Evolutionary conservation across 2,888 invertebrate genomes (phyloP), one percentile per base, ranked within the genome.

Genomic region (Chrysomela aeneicollis): DNA sequence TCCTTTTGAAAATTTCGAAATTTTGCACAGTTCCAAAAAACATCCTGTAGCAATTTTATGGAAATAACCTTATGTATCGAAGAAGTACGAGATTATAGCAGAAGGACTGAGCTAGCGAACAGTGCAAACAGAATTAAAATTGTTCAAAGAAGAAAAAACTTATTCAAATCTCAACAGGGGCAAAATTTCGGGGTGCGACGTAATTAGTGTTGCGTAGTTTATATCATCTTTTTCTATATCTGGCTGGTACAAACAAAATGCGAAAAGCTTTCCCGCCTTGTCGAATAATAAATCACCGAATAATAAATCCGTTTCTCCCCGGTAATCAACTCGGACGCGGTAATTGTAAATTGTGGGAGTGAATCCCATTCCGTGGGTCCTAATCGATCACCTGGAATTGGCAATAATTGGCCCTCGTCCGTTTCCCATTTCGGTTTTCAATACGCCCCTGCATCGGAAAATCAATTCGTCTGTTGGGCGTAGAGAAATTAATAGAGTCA

Each of bases 301-400:
- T 42, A 42, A 42, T 42, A 42, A 42, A 42, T 42, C 42, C 1
- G 42, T 19, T 49, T n/a, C 22, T 54, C 12, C 1, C 22, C 9
- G 42, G 37, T 42, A 46, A 26, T 57, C 17, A 10, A 19, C n/a
- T 26, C 30, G 46, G 26, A 17, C 12, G 46, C 4, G 46, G 17
- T 46, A 57, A 46, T 57, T 57, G 17, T 35, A 3, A 57, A 46
- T 57, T 57, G 57, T 57, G 57, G 57, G 57, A 57, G 57, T 57
- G 26, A 8, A 46, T 30, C 46, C 46, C 17, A 57, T 57, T 57
- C 37, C 57, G 26, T 17, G 46, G 26, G 30, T n/a, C 57, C 57
- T 42, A 22, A 46, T 57, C 30, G 22, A 46, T 57, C 57, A 57
- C 19, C 55, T 4, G 6, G 46, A 46, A 57, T 57, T 46, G 57